Percentiles rank a stretch among this genome's conserved stretches.
Conservation (phyloP, 2,888 invertebrate genomes). For the Diadromus collaris region DNA sequence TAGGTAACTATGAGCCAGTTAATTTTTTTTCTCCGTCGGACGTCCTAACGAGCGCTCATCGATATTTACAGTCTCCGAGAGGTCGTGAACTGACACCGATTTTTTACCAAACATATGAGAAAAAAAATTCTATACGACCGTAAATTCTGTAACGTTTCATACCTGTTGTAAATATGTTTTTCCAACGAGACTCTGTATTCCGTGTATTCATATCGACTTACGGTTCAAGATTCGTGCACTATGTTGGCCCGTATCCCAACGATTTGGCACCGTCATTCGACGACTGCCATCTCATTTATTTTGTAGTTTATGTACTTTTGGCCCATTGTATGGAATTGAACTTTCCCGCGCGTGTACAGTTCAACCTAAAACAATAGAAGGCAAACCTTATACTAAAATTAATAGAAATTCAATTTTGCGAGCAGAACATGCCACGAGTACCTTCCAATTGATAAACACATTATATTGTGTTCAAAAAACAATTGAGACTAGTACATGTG, state of each 20-base stretch:
- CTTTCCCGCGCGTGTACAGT: neutral
- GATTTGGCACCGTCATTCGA: slow-evolving; percentile 16
- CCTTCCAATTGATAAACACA: too few species aligned
- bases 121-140: neutral
- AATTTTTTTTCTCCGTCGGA: neutral
- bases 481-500: too few species aligned
- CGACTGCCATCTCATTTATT: neutral
- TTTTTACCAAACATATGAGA: neutral
- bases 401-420: neutral
- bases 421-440: too few species aligned
- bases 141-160: neutral
- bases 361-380: neutral
- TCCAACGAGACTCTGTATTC: neutral
- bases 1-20: slow-evolving; percentile 7
- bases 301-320: neutral
- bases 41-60: neutral
- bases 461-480: too few species aligned
- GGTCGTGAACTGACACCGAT: neutral
- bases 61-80: neutral
- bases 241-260: slow-evolving; percentile 3
- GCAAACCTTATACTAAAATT: neutral
- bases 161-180: neutral
- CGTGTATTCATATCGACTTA: slow-evolving; percentile 4
- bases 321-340: neutral
- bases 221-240: slow-evolving; percentile 3